Evolutionary conservation across 1,140 invertebrate species (phyloP), one percentile per base, ranked within the genome.

Genomic region (Conus betulinus): DNA sequence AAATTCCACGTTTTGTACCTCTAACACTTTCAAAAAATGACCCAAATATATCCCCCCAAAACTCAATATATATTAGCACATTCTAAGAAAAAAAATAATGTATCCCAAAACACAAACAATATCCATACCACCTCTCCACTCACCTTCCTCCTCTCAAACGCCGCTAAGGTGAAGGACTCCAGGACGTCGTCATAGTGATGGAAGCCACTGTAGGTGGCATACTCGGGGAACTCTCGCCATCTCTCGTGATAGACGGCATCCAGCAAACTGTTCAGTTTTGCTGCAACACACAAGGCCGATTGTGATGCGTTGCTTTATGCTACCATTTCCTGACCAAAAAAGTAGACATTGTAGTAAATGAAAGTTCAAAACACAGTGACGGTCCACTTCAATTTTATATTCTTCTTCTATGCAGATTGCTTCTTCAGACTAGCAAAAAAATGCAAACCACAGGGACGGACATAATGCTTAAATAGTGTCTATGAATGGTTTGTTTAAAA

Each of bases 71-170:
- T 39, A 39, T 39, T 39, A 39, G 39, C 39, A 39, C 39, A 39
- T 39, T 39, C 39, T 39, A 39, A 39, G 3, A 39, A 39, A 39
- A 39, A 0, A 39, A 39, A 39, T 39, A 39, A 39, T 39, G 3
- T 39, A 39, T 39, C 39, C 3, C 0, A 39, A 39, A 39, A 39
- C 39, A 39, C 39, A 39, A 39, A 39, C 39, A 39, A 39, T 39
- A 39, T 39, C 39, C 39, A 39, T 39, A 39, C 39, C 39, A 39
- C 39, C 57, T 0, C 57, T 8, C 4, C 25, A 82, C 87, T 78
- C 25, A 91, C 92, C 88, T 92, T 91, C 85, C 92, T 85, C 57
- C 90, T 84, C 74, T 90, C 84, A 74, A 91, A 92, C 25, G 90
- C 88, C 15, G 89, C 90, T 78, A 90, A 60, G 52, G 84, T 90